Percentiles rank a stretch among this genome's conserved stretches.
phyloP scores from a whole-genome alignment of 92 coral and sea anemone genomes.

The Actinernus sp. region DNA sequence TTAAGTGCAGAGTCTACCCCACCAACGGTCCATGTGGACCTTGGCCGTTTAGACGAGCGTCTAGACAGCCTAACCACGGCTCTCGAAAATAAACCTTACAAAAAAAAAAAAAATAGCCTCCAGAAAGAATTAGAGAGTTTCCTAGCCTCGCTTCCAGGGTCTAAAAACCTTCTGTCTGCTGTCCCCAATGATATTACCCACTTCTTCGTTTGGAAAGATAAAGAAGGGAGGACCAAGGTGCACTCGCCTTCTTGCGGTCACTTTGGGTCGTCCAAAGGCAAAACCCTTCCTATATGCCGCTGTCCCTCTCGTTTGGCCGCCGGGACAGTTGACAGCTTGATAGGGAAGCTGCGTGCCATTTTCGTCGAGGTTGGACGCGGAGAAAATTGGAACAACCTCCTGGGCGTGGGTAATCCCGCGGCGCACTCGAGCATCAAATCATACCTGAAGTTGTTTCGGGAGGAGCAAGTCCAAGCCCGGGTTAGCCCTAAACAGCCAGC shows the following conservation, averaged over 20 bases:
- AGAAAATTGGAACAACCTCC: conserved; percentile 26
- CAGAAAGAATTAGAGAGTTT: conserved; percentile 56
- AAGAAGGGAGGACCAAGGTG: conserved; percentile 34
- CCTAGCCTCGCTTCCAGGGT: conserved; percentile 44
- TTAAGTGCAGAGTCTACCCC: not conserved
- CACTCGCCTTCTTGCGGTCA: conserved; percentile 12
- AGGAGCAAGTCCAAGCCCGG: conserved; percentile 61
- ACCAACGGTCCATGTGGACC: not conserved
- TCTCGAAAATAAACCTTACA: conserved; percentile 26
- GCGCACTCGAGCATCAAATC: conserved; percentile 27
- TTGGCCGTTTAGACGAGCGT: conserved; percentile 3
- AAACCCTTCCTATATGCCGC: conserved; percentile 3
- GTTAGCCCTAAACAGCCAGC: conserved; percentile 59
- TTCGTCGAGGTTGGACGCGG: conserved; percentile 39
- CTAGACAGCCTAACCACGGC: not conserved
- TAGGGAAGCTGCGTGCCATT: conserved; percentile 33
- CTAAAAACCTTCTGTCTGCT: conserved; percentile 42
- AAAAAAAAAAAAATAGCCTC: conserved; percentile 43
- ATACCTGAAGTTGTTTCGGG: conserved; percentile 26
- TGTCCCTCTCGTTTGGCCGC: conserved; percentile 56
- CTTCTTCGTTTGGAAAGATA: conserved; percentile 62
- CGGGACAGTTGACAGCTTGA: conserved; percentile 44
- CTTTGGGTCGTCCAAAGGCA: conserved; percentile 1
- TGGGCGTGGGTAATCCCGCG: conserved; percentile 46
- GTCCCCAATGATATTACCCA: conserved; percentile 32